Conservation (phyloP, 2,113 vertebrate genomes). For the Corythoichthys intestinalis region DNA sequence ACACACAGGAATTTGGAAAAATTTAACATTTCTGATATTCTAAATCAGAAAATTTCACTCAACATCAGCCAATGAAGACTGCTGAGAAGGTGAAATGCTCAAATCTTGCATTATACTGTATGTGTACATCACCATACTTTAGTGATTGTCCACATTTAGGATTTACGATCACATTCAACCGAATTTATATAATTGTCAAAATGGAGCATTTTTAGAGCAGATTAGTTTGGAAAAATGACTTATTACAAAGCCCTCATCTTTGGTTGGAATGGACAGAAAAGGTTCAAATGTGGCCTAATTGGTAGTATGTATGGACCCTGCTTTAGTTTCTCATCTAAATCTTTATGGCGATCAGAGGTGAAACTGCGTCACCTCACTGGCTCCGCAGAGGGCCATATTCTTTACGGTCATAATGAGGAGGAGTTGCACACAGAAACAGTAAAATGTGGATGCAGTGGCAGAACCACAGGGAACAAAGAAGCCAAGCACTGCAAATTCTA, state of each 20-base stretch:
- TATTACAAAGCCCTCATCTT: neutral
- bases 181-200: neutral
- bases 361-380: constrained; percentile 30
- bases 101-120: no score
- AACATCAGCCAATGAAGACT: no score
- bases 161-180: no score
- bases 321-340: neutral
- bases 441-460: constrained; percentile 52
- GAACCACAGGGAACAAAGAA: constrained; percentile 53
- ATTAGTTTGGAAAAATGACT: neutral
- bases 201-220: neutral
- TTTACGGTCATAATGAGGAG: constrained; percentile 43
- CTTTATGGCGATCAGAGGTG: constrained; percentile 29
- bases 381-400: constrained; percentile 19
- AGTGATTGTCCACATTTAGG: no score
- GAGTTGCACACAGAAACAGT: constrained; percentile 40
- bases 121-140: no score
- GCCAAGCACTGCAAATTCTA: constrained; percentile 41
- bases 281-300: neutral
- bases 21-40: neutral
- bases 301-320: neutral
- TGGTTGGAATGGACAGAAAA: neutral
- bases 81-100: no score
- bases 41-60: no score
- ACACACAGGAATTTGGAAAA: no score